Conservation (phyloP, 2,888 invertebrate species). For the Pachycephus smyrnensis region DNA sequence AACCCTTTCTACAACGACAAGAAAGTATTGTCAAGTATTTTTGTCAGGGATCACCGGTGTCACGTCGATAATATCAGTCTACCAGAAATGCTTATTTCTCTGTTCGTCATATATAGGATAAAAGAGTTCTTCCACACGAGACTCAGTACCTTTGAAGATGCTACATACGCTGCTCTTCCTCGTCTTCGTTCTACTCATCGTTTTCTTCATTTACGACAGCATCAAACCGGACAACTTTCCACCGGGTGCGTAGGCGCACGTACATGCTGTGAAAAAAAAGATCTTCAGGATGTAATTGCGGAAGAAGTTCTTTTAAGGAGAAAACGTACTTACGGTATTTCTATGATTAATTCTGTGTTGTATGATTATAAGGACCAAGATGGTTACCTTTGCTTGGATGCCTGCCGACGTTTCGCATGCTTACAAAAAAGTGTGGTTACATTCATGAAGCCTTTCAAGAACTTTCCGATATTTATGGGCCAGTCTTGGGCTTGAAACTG, state of each 20-base stretch:
- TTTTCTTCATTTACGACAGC: conserved; percentile 43
- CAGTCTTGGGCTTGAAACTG: conserved; percentile 76
- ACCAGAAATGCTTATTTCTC: neutral
- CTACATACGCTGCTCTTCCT: conserved; percentile 24
- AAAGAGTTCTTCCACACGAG: neutral
- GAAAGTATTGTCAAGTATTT: neutral
- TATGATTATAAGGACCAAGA: conserved; percentile 67
- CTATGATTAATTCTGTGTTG: conserved; percentile 8
- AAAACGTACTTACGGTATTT: neutral
- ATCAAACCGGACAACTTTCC: conserved; percentile 56
- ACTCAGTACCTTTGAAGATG: neutral
- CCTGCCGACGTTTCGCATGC: conserved; percentile 60
- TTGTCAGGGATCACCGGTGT: neutral
- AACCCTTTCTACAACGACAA: neutral
- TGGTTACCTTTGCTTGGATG: conserved; percentile 72
- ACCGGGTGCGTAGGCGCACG: conserved; percentile 47
- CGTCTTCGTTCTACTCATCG: conserved; percentile 27
- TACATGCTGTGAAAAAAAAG: neutral
- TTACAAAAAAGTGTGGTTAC: conserved; percentile 65
- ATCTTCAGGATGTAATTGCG: neutral
- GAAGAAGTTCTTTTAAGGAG: neutral
- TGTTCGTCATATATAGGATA: neutral
- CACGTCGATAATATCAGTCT: conserved; percentile 1
- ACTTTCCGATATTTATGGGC: conserved; percentile 72
- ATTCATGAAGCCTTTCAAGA: conserved; percentile 74